These are phyloP conservation scores for Brachyhypopomus gauderio DNA, from an alignment of 2,113 vertebrate genomes.

Conservation along the genomic window DNA sequence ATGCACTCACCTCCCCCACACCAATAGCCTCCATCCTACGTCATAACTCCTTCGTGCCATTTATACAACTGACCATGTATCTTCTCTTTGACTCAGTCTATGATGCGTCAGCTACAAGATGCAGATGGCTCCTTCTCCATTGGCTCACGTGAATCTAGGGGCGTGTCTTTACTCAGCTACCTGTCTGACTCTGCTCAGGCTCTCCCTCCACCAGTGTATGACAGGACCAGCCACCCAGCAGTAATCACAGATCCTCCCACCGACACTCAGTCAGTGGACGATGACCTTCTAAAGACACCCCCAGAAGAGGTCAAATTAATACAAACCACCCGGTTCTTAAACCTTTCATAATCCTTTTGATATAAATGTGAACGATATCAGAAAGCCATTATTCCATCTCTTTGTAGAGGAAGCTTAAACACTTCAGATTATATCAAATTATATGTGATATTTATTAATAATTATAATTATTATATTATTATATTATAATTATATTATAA, in stretches of 20 bases:
- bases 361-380: too few relatives aligned
- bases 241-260: constrained; percentile 47
- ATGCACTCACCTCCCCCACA: not conserved
- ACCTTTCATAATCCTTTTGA: not conserved
- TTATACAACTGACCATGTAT: too few relatives aligned
- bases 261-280: constrained; percentile 57
- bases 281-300: constrained; percentile 50
- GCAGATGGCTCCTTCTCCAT: constrained; percentile 66
- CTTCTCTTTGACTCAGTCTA: constrained; percentile 68
- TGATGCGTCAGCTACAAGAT: constrained; percentile 76
- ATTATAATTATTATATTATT: too few relatives aligned
- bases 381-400: too few relatives aligned
- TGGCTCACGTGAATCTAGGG: constrained; percentile 67
- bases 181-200: constrained; percentile 72
- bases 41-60: not conserved
- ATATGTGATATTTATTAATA: too few relatives aligned
- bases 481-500: too few relatives aligned
- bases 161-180: constrained; percentile 83
- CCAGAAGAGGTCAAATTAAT: constrained; percentile 46
- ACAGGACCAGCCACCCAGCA: constrained; percentile 64
- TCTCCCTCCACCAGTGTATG: constrained; percentile 60
- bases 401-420: too few relatives aligned
- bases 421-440: too few relatives aligned
- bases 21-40: not conserved
- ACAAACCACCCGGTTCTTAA: not conserved